Percentiles rank a stretch among this genome's conserved stretches.
phyloP scores from a whole-genome alignment of 2,888 invertebrate species.

The Steinernema hermaphroditum region DNA sequence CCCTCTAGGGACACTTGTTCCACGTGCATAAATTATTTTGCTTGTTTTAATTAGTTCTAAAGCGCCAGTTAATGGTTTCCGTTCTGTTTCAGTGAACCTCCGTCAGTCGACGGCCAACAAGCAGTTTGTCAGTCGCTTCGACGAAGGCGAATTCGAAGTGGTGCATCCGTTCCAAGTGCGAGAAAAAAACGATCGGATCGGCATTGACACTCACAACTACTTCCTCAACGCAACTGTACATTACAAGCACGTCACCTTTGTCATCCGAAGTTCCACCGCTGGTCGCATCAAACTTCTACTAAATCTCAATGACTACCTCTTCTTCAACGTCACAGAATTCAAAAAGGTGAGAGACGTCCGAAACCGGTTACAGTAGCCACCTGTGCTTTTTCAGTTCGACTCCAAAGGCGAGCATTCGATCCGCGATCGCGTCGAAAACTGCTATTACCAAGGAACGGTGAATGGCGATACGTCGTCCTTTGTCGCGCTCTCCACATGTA shows the following conservation, averaged over 20 bases:
- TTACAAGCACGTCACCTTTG: conserved; percentile 60
- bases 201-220: conserved; percentile 68
- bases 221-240: conserved; percentile 63
- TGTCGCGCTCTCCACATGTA: conserved; percentile 95
- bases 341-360: conserved; percentile 57
- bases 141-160: conserved; percentile 67
- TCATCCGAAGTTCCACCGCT: conserved; percentile 51
- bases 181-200: conserved; percentile 66
- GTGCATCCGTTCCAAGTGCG: conserved; percentile 69
- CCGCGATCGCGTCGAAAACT: conserved; percentile 73
- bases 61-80: no score
- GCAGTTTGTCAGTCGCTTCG: conserved; percentile 66
- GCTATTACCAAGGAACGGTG: conserved; percentile 86
- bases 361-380: no score
- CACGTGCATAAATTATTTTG: no score
- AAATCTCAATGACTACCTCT: conserved; percentile 59
- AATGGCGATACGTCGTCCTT: conserved; percentile 94
- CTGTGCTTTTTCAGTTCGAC: conserved; percentile 54
- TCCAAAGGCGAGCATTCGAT: conserved; percentile 53
- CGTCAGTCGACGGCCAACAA: conserved; percentile 65
- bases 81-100: conserved; percentile 49
- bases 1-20: no score
- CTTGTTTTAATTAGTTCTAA: no score
- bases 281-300: conserved; percentile 60
- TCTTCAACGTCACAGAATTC: conserved; percentile 59